A percentile compares a stretch with the other conserved stretches of the same genome.
phyloP scores from a whole-genome alignment of 1,140 invertebrate genomes.

The Diachasmimorpha longicaudata region DNA sequence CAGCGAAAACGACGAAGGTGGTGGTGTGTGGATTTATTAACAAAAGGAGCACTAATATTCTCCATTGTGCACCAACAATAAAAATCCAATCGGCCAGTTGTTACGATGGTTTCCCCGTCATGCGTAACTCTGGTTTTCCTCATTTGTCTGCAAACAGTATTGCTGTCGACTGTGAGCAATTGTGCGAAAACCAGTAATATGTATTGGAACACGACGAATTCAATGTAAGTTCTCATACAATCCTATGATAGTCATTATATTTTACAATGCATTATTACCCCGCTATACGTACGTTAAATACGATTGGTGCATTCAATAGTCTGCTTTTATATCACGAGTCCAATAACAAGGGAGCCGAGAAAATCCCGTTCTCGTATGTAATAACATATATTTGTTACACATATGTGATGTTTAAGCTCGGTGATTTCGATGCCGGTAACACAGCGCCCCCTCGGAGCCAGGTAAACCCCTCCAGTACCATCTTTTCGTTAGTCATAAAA shows the following conservation, averaged over 20 bases:
- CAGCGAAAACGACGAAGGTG: slow-evolving; percentile 30
- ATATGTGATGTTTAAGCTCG: neutral
- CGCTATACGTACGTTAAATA: too few relatives aligned
- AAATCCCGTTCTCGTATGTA: neutral
- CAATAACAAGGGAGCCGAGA: neutral
- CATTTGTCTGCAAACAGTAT: slow-evolving; percentile 78
- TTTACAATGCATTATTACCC: too few relatives aligned
- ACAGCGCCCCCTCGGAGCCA: neutral
- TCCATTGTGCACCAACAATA: neutral
- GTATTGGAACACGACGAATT: slow-evolving; percentile 87
- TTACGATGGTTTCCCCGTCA: slow-evolving; percentile 66
- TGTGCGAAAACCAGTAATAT: slow-evolving; percentile 84
- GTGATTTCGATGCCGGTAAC: slow-evolving; percentile 1
- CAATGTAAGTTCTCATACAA: slow-evolving; percentile 66
- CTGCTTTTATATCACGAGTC: too few relatives aligned
- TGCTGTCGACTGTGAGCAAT: slow-evolving; percentile 75
- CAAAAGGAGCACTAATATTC: neutral
- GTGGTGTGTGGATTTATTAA: slow-evolving; percentile 39
- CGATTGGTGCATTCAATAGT: too few relatives aligned
- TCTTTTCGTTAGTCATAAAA: neutral
- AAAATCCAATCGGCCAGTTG: slow-evolving; percentile 39
- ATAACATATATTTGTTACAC: neutral
- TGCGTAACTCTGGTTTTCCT: slow-evolving; percentile 74
- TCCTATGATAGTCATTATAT: neutral
- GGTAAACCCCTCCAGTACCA: neutral